Conservation (phyloP, 1,140 invertebrate genomes). For the Drosophila nebulosa region DNA sequence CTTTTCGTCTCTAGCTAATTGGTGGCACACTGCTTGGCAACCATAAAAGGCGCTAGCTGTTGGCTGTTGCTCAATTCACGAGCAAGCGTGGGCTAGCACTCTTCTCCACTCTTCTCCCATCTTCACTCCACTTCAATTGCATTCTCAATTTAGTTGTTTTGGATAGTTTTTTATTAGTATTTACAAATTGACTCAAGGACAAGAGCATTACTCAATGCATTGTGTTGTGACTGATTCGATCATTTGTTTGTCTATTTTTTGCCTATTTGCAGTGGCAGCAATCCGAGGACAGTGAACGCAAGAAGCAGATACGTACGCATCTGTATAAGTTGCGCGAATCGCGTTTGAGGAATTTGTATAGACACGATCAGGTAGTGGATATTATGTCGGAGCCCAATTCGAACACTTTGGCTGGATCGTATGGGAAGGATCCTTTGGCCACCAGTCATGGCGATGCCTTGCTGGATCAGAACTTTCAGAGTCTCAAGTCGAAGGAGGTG, state of each 20-base stretch:
- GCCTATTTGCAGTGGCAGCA: slow-evolving; percentile 88
- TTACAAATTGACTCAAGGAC: slow-evolving; percentile 71
- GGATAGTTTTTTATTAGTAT: slow-evolving; percentile 10
- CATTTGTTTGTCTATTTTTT: background rate
- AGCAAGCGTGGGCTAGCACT: background rate
- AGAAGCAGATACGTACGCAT: slow-evolving; percentile 91
- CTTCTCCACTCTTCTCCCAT: background rate
- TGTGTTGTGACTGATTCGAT: too few relatives aligned
- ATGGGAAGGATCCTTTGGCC: slow-evolving; percentile 73
- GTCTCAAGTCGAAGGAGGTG: slow-evolving; percentile 89
- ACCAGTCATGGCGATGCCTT: slow-evolving; percentile 86
- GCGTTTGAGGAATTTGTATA: slow-evolving; percentile 87
- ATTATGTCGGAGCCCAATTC: slow-evolving; percentile 78
- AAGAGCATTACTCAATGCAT: slow-evolving; percentile 3
- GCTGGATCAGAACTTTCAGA: slow-evolving; percentile 87
- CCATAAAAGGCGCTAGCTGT: slow-evolving; percentile 34
- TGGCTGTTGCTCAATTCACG: slow-evolving; percentile 8
- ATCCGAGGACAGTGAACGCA: slow-evolving; percentile 91
- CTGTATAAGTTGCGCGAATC: slow-evolving; percentile 91
- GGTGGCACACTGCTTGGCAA: background rate
- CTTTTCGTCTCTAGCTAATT: slow-evolving; percentile 28
- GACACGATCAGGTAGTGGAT: slow-evolving; percentile 61
- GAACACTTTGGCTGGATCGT: slow-evolving; percentile 48
- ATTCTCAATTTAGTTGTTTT: background rate
- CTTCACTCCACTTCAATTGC: background rate